These are phyloP conservation scores for Procambarus virginalis DNA, from an alignment of 1,140 invertebrate genomes.

Conservation along the genomic window DNA sequence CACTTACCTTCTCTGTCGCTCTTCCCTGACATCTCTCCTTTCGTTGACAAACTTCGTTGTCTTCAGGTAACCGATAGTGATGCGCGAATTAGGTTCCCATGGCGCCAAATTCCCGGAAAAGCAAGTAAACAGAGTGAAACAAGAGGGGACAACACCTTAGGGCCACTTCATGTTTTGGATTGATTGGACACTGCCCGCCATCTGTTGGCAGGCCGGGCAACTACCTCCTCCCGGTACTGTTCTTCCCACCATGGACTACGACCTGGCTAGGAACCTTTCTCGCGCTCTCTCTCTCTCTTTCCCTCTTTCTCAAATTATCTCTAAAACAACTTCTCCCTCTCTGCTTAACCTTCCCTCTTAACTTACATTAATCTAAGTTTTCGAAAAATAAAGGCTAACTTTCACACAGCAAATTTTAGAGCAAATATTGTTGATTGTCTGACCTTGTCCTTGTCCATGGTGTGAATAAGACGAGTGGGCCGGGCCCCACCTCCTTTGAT, in stretches of 20 bases:
- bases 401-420: neutral
- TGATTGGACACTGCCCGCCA: conserved; percentile 50
- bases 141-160: neutral
- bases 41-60: conserved; percentile 45
- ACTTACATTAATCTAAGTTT: neutral
- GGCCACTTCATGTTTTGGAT: conserved; percentile 55
- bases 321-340: too few relatives aligned
- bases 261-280: neutral
- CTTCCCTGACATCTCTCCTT: conserved; percentile 44
- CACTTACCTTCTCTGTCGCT: conserved; percentile 50
- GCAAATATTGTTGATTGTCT: neutral
- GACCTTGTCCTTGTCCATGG: neutral
- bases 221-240: conserved; percentile 3
- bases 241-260: neutral
- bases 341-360: neutral
- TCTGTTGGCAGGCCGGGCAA: conserved; percentile 30
- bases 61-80: neutral
- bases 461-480: neutral
- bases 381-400: neutral
- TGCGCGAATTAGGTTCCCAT: conserved; percentile 31
- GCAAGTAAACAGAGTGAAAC: conserved; percentile 14
- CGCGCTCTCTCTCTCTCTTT: too few relatives aligned
- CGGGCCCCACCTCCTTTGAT: conserved; percentile 9
- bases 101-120: conserved; percentile 7
- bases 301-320: too few relatives aligned